These are phyloP conservation scores for Alectura lathami DNA, from an alignment of 2,113 vertebrate genomes.

Conservation along the genomic window DNA sequence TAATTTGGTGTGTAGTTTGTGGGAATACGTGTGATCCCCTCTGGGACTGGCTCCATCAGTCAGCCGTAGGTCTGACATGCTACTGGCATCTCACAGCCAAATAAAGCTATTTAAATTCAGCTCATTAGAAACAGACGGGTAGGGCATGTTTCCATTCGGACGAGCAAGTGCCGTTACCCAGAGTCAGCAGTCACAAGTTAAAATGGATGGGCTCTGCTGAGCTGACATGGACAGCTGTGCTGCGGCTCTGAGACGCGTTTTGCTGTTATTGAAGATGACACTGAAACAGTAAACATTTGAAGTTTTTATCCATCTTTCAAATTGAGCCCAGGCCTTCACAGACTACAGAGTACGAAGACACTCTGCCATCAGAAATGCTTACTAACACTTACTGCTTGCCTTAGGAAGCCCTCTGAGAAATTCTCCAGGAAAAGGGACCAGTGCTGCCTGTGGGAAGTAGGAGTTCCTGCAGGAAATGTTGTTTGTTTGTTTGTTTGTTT, in stretches of 20 bases:
- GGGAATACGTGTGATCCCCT: background rate
- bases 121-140: background rate
- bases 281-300: background rate
- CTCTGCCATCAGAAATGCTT: background rate
- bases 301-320: background rate
- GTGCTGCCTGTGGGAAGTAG: background rate
- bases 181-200: background rate
- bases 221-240: background rate
- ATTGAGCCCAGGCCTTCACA: background rate
- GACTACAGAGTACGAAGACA: background rate
- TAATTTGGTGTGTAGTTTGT: background rate
- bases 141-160: background rate
- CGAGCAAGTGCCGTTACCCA: background rate
- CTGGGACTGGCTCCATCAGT: background rate
- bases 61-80: background rate
- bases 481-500: background rate
- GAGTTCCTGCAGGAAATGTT: background rate
- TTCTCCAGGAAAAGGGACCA: background rate
- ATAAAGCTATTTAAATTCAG: background rate
- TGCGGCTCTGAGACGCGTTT: background rate
- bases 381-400: background rate
- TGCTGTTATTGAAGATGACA: background rate
- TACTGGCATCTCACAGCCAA: background rate
- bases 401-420: background rate
- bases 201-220: background rate